These are phyloP conservation scores for Tenthredo mesomela DNA, from an alignment of 2,888 invertebrate species.

Conservation along the genomic window DNA sequence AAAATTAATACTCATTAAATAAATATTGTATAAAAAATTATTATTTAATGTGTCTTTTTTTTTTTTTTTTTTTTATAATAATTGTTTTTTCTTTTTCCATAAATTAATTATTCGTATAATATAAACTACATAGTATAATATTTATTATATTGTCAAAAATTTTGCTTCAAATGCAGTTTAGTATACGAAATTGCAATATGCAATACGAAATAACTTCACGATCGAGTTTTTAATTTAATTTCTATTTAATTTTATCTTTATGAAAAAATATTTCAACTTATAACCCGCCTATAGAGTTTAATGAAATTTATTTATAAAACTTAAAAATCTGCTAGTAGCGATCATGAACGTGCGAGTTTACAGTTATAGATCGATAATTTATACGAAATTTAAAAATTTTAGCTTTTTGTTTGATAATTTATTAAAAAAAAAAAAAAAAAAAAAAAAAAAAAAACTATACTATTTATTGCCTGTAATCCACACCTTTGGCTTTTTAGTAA, in stretches of 20 bases:
- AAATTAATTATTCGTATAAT: not conserved
- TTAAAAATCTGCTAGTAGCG: not conserved
- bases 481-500: too few species aligned
- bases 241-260: too few species aligned
- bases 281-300: too few species aligned
- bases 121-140: not conserved
- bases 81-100: not conserved
- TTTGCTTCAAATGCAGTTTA: not conserved
- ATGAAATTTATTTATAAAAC: too few species aligned
- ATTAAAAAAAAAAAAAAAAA: too few species aligned
- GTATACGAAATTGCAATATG: not conserved
- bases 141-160: not conserved
- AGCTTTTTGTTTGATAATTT: not conserved
- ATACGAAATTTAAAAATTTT: not conserved
- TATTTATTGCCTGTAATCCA: not conserved
- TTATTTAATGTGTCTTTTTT: not conserved
- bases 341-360: not conserved
- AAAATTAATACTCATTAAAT: not conserved
- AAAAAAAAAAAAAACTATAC: too few species aligned
- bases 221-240: too few species aligned
- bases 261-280: too few species aligned
- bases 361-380: not conserved
- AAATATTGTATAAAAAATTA: not conserved
- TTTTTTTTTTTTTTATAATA: too few species aligned
- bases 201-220: too few species aligned